Evolutionary conservation across 2,113 vertebrate species (phyloP).

Genomic region (Cephalopterus ornatus): DNA sequence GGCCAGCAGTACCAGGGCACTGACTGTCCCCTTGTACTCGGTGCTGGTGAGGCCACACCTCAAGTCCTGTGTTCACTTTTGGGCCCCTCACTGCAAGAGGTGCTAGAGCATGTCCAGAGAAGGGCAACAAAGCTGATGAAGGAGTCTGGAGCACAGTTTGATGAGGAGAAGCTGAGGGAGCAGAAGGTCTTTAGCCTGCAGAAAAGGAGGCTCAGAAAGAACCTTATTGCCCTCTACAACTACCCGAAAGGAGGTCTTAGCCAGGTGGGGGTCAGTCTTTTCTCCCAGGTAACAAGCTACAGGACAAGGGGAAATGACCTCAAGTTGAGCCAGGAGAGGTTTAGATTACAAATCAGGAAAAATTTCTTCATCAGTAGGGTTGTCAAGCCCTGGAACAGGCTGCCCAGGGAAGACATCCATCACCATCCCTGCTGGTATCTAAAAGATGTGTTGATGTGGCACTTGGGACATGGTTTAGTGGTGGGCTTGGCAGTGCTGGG

Average conservation of each 20-base stretch:
- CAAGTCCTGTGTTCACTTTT: neutral
- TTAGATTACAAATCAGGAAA: neutral
- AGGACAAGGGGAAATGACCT: neutral
- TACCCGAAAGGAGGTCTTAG: neutral
- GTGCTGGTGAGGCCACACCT: neutral
- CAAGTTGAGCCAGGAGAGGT: neutral
- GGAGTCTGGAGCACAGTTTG: neutral
- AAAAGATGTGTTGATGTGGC: neutral
- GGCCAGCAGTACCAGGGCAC: neutral
- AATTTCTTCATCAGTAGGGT: neutral
- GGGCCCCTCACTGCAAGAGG: neutral
- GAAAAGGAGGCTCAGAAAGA: neutral
- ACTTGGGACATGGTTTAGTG: neutral
- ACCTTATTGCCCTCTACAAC: neutral
- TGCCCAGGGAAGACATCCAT: neutral
- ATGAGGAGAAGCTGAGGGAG: neutral
- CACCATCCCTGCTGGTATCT: neutral
- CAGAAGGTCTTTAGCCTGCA: neutral
- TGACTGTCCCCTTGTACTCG: rapidly evolving
- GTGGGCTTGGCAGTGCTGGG: neutral
- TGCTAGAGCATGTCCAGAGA: neutral
- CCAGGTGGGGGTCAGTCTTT: too few relatives aligned
- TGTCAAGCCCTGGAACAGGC: neutral
- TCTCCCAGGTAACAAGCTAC: neutral
- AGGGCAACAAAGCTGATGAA: neutral